Evolutionary conservation across 2,888 invertebrate genomes (phyloP).

Genomic region (Heteromurus nitidus): DNA sequence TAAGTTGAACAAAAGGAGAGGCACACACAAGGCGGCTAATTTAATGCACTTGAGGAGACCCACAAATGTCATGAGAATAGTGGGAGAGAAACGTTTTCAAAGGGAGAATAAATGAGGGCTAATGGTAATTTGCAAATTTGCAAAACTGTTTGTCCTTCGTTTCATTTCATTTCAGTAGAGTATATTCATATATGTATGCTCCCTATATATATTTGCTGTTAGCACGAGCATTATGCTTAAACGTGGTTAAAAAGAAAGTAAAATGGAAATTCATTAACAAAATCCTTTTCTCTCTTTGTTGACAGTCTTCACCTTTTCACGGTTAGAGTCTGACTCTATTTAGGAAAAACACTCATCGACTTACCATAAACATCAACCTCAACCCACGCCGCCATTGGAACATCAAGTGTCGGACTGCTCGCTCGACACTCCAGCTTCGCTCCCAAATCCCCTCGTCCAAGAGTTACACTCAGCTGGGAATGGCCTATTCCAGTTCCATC

Average conservation of each 20-base stretch:
- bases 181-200: too few species aligned
- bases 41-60: not conserved
- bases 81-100: not conserved
- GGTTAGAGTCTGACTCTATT: not conserved
- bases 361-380: conserved; percentile 85
- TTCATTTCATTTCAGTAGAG: too few species aligned
- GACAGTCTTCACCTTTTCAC: too few species aligned
- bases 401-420: conserved; percentile 82
- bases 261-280: too few species aligned
- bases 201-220: too few species aligned
- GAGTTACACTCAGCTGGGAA: conserved; percentile 81
- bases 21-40: too few species aligned
- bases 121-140: conserved; percentile 6
- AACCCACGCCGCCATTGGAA: conserved; percentile 76
- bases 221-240: too few species aligned
- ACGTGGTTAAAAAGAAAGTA: too few species aligned
- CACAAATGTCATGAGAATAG: conserved; percentile 3
- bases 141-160: not conserved
- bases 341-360: conserved; percentile 74
- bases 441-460: conserved; percentile 84
- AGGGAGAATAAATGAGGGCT: not conserved
- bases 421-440: conserved; percentile 84
- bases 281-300: too few species aligned
- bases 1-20: not conserved
- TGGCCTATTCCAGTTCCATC: conserved; percentile 82